Evolutionary conservation across 64 coral and sea anemone species (phyloP).

Genomic region (Acropora yongei): DNA sequence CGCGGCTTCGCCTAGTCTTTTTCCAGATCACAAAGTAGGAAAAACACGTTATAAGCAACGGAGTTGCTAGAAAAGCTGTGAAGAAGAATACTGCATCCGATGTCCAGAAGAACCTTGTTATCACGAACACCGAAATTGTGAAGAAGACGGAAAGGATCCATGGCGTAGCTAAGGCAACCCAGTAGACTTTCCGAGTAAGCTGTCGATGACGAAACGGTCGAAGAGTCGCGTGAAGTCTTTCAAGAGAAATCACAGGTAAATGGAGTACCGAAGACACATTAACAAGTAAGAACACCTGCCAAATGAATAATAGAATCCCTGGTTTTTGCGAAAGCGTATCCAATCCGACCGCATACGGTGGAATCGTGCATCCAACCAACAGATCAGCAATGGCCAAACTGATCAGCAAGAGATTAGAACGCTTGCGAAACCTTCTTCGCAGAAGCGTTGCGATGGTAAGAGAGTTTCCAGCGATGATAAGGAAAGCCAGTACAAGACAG

Average conservation of each 20-base stretch:
- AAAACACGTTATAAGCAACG: constrained; percentile 8
- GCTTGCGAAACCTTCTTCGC: not conserved
- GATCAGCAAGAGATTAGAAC: not conserved
- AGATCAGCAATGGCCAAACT: constrained; percentile 49
- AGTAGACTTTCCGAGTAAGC: constrained; percentile 6
- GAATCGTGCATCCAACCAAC: constrained; percentile 41
- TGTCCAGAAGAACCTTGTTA: too few relatives aligned
- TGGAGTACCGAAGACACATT: constrained; percentile 37
- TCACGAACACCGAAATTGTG: too few relatives aligned
- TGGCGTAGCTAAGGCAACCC: not conserved
- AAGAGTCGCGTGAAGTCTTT: constrained; percentile 52
- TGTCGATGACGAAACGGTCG: not conserved
- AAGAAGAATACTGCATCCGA: too few relatives aligned
- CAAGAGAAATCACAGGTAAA: constrained; percentile 40
- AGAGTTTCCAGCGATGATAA: constrained; percentile 16
- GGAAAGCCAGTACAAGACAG: too few relatives aligned
- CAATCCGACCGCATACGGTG: not conserved
- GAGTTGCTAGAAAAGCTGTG: too few relatives aligned
- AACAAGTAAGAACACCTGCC: not conserved
- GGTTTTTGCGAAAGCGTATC: too few relatives aligned
- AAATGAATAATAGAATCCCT: too few relatives aligned
- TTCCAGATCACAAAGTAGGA: constrained; percentile 35
- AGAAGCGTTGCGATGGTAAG: constrained; percentile 16
- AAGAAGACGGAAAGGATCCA: not conserved
- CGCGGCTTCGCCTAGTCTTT: too few relatives aligned